These are phyloP conservation scores for Polypedilum pembai DNA, from an alignment of 1,140 invertebrate genomes.

Conservation along the genomic window DNA sequence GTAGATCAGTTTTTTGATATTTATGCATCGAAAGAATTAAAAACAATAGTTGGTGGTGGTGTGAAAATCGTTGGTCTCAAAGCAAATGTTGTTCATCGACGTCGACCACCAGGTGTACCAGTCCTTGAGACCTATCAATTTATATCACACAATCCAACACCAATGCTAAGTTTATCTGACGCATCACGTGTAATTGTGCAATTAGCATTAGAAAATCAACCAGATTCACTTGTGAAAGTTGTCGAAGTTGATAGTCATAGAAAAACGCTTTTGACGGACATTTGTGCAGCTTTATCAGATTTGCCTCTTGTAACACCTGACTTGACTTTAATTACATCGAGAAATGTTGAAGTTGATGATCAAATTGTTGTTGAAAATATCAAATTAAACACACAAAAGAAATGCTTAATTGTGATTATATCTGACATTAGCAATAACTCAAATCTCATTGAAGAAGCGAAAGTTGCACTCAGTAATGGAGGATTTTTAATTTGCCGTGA, in stretches of 20 bases:
- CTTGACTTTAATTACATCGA: slow-evolving; percentile 45
- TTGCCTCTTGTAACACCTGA: slow-evolving; percentile 49
- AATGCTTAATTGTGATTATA: slow-evolving; percentile 50
- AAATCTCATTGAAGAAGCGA: slow-evolving; percentile 35
- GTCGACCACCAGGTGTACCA: slow-evolving; percentile 53
- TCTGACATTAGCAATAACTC: slow-evolving; percentile 43
- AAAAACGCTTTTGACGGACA: slow-evolving; percentile 45
- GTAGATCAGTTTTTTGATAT: slow-evolving; percentile 42
- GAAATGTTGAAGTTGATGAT: slow-evolving; percentile 46
- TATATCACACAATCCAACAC: slow-evolving; percentile 53
- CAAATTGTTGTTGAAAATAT: slow-evolving; percentile 54
- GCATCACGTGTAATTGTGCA: slow-evolving; percentile 48
- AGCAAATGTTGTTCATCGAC: slow-evolving; percentile 67
- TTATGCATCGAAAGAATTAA: slow-evolving; percentile 34
- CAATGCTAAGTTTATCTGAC: slow-evolving; percentile 39
- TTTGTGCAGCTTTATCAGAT: slow-evolving; percentile 52
- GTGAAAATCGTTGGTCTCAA: slow-evolving; percentile 76
- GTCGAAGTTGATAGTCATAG: slow-evolving; percentile 48
- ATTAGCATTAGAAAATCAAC: slow-evolving; percentile 68
- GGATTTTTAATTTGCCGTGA: slow-evolving; percentile 49
- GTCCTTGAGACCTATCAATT: slow-evolving; percentile 70
- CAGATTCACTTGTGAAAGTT: slow-evolving; percentile 59
- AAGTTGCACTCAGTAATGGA: slow-evolving; percentile 39
- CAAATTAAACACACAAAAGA: slow-evolving; percentile 49
- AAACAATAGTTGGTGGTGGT: slow-evolving; percentile 59